Conservation (phyloP, 2,113 vertebrate species). For the Coptodon bakossiorum region DNA sequence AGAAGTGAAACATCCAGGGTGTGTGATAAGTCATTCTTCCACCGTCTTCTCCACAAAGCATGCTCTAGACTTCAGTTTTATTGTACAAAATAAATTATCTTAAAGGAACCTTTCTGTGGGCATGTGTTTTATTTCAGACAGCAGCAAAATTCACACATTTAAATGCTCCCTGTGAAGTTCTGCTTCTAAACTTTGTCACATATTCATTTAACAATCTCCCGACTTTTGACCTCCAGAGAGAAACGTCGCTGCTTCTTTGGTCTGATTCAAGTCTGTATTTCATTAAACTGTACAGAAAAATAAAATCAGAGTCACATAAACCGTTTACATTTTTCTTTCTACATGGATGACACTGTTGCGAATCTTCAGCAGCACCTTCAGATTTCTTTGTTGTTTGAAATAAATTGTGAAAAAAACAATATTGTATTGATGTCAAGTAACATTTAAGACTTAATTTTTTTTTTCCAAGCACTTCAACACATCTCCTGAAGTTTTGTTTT, state of each 20-base stretch:
- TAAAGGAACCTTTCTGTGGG: conserved; percentile 1
- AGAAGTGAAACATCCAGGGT: background rate
- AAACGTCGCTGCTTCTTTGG: background rate
- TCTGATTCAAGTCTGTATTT: background rate
- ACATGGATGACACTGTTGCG: fast-evolving
- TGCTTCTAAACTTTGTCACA: conserved; percentile 27
- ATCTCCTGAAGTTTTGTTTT: background rate
- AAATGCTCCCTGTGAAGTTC: background rate
- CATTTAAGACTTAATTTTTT: background rate
- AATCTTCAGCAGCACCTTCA: background rate
- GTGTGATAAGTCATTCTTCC: background rate
- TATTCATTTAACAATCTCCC: conserved; percentile 48
- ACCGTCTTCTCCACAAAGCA: background rate
- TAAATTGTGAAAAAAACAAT: background rate
- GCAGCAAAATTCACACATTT: background rate
- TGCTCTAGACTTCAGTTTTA: conserved; percentile 47
- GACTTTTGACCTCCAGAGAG: background rate
- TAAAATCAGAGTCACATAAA: background rate
- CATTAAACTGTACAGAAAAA: background rate
- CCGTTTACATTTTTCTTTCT: background rate
- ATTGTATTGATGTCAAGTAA: background rate
- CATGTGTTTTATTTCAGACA: background rate
- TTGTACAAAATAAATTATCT: conserved; percentile 69
- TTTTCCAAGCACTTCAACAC: background rate
- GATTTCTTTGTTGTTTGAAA: background rate